Evolutionary conservation across 2,888 invertebrate species (phyloP).

Genomic region (Neoscelio sp.): DNA sequence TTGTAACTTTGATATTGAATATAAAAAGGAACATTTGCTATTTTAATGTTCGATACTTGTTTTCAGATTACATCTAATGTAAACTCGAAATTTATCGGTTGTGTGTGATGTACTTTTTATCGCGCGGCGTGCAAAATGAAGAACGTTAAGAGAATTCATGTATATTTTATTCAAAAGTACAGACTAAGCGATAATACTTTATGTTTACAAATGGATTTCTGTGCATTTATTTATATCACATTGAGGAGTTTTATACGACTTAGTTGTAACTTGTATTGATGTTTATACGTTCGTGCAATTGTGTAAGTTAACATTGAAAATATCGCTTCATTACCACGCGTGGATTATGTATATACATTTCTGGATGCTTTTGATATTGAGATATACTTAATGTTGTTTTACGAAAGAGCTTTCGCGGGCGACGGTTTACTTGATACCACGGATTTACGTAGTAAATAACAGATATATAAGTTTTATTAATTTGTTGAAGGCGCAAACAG

Average conservation of each 20-base stretch:
- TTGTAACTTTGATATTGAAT: conserved; percentile 25
- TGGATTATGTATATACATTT: conserved; percentile 7
- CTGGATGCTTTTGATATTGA: conserved; percentile 10
- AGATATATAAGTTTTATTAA: no score
- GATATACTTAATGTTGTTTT: no score
- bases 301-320: conserved; percentile 40
- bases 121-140: background rate
- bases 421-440: no score
- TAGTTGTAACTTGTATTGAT: no score
- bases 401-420: no score
- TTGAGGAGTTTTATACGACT: background rate
- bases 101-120: background rate
- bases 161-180: conserved; percentile 29
- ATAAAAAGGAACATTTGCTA: no score
- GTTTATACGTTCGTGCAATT: background rate
- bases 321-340: conserved; percentile 30
- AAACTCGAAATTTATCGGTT: conserved; percentile 13
- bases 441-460: no score
- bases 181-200: conserved; percentile 37
- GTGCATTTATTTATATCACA: conserved; percentile 30
- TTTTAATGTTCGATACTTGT: background rate
- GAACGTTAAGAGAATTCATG: conserved; percentile 4
- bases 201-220: conserved; percentile 39
- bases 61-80: conserved; percentile 11
- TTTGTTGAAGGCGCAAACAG: no score